Percentiles rank a stretch among this genome's conserved stretches.
Conservation (phyloP, 2,113 vertebrate genomes). For the Vimba vimba region DNA sequence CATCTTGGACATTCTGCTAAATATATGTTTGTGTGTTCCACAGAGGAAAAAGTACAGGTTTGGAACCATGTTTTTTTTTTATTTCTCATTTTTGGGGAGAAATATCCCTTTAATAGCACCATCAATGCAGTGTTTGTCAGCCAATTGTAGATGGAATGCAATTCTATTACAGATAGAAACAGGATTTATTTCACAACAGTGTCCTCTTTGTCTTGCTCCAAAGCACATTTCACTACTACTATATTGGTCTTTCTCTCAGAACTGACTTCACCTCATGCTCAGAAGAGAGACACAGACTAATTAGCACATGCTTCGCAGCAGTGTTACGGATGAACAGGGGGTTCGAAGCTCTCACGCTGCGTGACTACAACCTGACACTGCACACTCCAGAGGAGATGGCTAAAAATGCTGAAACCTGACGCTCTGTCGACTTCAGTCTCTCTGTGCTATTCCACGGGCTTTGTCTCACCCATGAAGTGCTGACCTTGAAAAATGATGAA, state of each 20-base stretch:
- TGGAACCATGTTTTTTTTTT: neutral
- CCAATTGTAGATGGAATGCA: neutral
- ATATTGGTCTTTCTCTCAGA: conserved; percentile 22
- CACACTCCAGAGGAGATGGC: conserved; percentile 7
- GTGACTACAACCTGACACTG: conserved; percentile 25
- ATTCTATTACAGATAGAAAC: neutral
- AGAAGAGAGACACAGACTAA: conserved; percentile 33
- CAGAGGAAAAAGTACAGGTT: neutral
- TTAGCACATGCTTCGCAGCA: conserved; percentile 28
- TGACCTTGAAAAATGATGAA: conserved; percentile 21
- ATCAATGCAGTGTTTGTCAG: neutral
- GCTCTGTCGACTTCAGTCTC: conserved; percentile 36
- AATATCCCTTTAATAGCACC: neutral
- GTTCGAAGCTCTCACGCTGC: neutral
- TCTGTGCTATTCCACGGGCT: conserved; percentile 1
- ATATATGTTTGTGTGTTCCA: neutral
- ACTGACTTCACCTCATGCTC: conserved; percentile 18
- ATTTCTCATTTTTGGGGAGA: neutral
- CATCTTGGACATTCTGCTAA: neutral
- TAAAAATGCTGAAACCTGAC: conserved; percentile 41
- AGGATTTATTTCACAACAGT: neutral
- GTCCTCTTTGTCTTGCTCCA: conserved; percentile 5
- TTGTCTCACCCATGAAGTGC: conserved; percentile 8
- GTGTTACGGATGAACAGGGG: conserved; percentile 17
- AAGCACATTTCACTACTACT: neutral